phyloP scores from a whole-genome alignment of 2,888 invertebrate species.

The Brachycybe producta region DNA sequence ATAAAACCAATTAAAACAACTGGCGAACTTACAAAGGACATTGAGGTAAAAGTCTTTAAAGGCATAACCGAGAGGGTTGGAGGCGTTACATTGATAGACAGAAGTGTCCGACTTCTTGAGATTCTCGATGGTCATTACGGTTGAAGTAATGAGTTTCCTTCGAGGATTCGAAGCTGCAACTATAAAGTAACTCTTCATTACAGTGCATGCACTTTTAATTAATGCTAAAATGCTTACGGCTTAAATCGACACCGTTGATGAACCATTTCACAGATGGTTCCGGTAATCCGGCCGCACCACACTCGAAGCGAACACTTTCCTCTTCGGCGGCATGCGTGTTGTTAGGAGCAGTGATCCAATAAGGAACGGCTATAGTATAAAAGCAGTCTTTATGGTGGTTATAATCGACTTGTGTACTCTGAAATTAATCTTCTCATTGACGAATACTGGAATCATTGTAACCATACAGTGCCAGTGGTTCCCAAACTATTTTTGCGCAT shows the following conservation, averaged over 20 bases:
- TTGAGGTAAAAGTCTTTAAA: constrained; percentile 96
- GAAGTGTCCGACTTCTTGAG: constrained; percentile 81
- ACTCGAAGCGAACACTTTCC: constrained; percentile 71
- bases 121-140: constrained; percentile 61
- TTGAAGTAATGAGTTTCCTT: constrained; percentile 48
- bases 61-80: constrained; percentile 93
- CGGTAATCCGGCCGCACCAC: constrained; percentile 80
- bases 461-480: too few species aligned
- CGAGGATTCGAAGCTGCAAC: constrained; percentile 53
- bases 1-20: too few species aligned
- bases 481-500: constrained; percentile 35
- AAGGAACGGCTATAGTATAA: constrained; percentile 47
- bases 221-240: constrained; percentile 27
- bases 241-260: constrained; percentile 67
- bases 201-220: neutral
- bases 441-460: too few species aligned
- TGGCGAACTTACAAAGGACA: constrained; percentile 57
- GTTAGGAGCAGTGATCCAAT: constrained; percentile 79
- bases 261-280: constrained; percentile 90
- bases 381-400: neutral
- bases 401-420: too few species aligned
- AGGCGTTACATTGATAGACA: constrained; percentile 98
- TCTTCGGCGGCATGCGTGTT: constrained; percentile 78
- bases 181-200: constrained; percentile 6
- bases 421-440: too few species aligned